Conservation (phyloP, 2,797 vertebrate genomes). For the Tokudaia muenninki region DNA sequence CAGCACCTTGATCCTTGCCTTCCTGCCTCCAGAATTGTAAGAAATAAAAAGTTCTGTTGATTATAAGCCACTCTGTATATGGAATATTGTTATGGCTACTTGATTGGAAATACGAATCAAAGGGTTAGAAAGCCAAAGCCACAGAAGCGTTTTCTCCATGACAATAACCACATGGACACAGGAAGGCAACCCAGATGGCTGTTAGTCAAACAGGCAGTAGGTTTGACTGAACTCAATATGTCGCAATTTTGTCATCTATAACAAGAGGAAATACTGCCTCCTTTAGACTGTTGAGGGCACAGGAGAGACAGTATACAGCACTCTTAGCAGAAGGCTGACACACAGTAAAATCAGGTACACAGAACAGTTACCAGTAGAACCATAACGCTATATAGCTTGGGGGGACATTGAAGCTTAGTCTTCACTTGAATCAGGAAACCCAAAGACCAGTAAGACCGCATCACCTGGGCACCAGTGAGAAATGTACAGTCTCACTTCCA, state of each 20-base stretch:
- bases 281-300: neutral
- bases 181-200: neutral
- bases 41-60: neutral
- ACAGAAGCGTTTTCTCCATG: neutral
- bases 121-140: neutral
- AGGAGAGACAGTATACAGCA: neutral
- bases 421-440: neutral
- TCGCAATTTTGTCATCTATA: neutral
- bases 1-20: neutral
- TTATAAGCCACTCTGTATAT: neutral
- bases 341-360: neutral
- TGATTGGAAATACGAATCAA: neutral
- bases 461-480: neutral
- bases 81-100: neutral
- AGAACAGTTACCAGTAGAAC: neutral
- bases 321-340: neutral
- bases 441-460: neutral
- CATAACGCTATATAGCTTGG: neutral
- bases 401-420: neutral
- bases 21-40: neutral
- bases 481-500: neutral
- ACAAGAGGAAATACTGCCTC: neutral
- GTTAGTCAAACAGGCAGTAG: neutral
- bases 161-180: rapidly evolving
- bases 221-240: neutral